Evolutionary conservation across 2,113 vertebrate species (phyloP).

Genomic region (Salvelinus alpinus): DNA sequence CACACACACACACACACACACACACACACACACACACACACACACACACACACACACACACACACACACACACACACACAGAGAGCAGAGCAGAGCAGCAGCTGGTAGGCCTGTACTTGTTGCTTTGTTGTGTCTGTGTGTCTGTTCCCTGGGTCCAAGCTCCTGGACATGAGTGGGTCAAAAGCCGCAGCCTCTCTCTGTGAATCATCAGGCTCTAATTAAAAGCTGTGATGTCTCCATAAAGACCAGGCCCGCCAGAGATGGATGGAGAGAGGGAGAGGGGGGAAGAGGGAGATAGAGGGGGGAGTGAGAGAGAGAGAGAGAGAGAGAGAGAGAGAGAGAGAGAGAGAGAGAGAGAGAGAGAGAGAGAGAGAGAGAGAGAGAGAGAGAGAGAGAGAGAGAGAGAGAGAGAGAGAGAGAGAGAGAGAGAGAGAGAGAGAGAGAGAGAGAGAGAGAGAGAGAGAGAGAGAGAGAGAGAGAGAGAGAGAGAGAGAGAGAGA

Average conservation of each 20-base stretch:
- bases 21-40: constrained; percentile 29
- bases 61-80: not conserved
- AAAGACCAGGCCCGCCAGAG: constrained; percentile 49
- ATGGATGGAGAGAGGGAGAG: constrained; percentile 19
- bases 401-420: too few relatives aligned
- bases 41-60: constrained; percentile 29
- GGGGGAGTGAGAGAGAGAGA: not conserved
- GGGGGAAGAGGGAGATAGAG: too few relatives aligned
- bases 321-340: not conserved
- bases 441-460: too few relatives aligned
- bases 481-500: too few relatives aligned
- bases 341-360: not conserved
- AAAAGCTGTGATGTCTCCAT: constrained; percentile 70
- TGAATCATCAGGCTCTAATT: constrained; percentile 66
- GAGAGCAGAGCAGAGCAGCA: constrained; percentile 25
- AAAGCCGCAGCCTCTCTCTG: constrained; percentile 61
- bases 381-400: not conserved
- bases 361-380: not conserved
- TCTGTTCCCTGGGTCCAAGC: constrained; percentile 49
- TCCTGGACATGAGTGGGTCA: constrained; percentile 66
- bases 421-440: too few relatives aligned
- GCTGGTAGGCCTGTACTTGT: constrained; percentile 57
- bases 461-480: too few relatives aligned
- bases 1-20: not conserved
- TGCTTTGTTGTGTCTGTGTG: constrained; percentile 66